Base-by-base conservation (phyloP, 2,888 invertebrate genomes). In the Torymus auratus region DNA sequence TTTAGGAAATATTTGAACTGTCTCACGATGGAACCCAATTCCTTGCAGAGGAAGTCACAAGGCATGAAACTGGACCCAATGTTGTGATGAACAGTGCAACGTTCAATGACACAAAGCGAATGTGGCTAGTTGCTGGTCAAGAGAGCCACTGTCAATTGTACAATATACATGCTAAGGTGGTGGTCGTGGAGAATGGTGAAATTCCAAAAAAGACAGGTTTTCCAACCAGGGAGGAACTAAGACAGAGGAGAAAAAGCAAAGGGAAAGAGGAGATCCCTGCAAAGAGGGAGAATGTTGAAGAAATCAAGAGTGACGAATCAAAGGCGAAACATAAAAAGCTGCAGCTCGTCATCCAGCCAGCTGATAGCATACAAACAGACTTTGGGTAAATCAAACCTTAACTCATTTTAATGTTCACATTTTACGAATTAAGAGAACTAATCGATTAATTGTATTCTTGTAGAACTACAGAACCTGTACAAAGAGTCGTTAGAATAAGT, bases 51-150 rank as follows among this genome's bases (percentile, higher is more conserved):
- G 97, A 97, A 92, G 95, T 98, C 78, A 94, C 96, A 88, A 93
- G 97, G 74, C 96, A 97, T 89, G 97, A 97, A 91, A 97, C 98
- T 1, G 97, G 97, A 2, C 94, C 95, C 0, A 96, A 95, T 88
- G 97, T 97, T 69, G 96, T 98, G 0, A 98, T 98, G 98, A 98
- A 97, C 88, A 96, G 96, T 89, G 94, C 96, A 0, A 94, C 96
- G 5, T 93, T 93, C 81, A 95, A 93, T 84, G 93, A 94, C 84
- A 94, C 94, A 62, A 95, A 96, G 86, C 94, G 94, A 86, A 95
- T 95, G 14, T 95, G 95, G 91, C 91, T 98, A 71, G 96, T 96
- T 1, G 97, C 97, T 11, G 98, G 98, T 0, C 96, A 97, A 91
- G 98, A 98, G 91, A 96, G 96, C 83, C 96, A 97, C 87, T 97